Conservation (phyloP, 2,797 vertebrate genomes). For the Halcyon badia region DNA sequence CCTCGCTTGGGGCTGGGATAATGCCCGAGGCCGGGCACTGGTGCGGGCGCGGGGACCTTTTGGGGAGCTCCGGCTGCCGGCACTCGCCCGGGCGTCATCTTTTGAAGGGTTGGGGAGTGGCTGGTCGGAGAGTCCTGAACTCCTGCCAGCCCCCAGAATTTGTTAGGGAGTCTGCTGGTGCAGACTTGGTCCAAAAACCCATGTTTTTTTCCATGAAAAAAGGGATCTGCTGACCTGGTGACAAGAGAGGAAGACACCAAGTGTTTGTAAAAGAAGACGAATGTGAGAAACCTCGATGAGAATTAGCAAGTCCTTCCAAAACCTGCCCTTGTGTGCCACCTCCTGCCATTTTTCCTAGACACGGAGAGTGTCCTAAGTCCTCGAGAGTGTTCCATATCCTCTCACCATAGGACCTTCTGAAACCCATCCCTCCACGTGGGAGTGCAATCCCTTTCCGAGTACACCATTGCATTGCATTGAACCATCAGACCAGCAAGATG, state of each 20-base stretch:
- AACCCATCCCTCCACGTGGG: background rate
- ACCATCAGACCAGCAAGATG: background rate
- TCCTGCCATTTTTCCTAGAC: too few species aligned
- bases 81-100: fast-evolving
- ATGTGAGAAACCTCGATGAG: background rate
- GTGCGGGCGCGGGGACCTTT: too few species aligned
- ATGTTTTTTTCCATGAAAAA: background rate
- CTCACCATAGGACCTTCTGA: background rate
- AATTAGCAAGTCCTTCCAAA: background rate
- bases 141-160: background rate
- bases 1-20: background rate
- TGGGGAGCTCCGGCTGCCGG: background rate
- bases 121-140: background rate
- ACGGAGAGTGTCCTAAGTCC: fast-evolving
- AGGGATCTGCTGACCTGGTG: background rate
- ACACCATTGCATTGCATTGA: fast-evolving
- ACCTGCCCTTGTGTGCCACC: background rate
- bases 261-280: background rate
- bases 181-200: background rate
- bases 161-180: background rate
- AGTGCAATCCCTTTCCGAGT: too few species aligned
- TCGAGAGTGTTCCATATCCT: background rate
- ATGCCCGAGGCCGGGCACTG: background rate
- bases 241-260: background rate
- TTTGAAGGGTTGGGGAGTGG: background rate